Evolutionary conservation across 2,113 vertebrate genomes (phyloP), one percentile per base, ranked within the genome.

Genomic region (Athene cunicularia): DNA sequence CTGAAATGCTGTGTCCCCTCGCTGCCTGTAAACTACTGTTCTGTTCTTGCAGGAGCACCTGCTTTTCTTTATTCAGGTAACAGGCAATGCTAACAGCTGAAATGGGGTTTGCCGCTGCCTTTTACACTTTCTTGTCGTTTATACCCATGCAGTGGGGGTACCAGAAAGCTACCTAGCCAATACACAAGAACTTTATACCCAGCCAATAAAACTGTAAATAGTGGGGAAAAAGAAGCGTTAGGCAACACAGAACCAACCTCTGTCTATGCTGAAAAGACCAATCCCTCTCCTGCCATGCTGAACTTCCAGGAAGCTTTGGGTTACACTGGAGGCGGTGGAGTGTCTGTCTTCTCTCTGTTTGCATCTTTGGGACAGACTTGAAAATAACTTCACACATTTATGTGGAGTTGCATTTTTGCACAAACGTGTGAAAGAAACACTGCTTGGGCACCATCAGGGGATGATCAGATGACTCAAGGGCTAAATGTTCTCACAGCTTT

Each of bases 401-500:
- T 23, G 43, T 49, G 59, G 71, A 90, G 62, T 19, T 70, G 50
- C 63, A 83, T 82, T 96, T 94, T 88, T 95, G 74, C 90, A 93
- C 74, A 28, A 90, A 95, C 0, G 2, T 90, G 77, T 70, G 81
- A 90, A 95, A 94, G 73, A 93, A 91, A 88, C 15, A 43, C 56
- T 89, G 84, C 37, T 35, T 23, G 18, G 66, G 80, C 81, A 76
- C 88, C n/a, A 19, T 50, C 87, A 87, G 77, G 73, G 88, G 86
- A 94, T n/a, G 32, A 94, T 93, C 87, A 92, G 93, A 92, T 80
- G 91, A 88, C 75, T 95, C 18, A 23, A 96, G 74, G 94, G 93
- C 87, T 95, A 95, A 86, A 88, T 74, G 71, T 85, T 95, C 56
- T 76, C 87, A 86, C 87, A 96, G 93, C 63, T 95, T 92, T 86